Base-by-base conservation (phyloP, 2,888 invertebrate species). In the Agelastica alni region DNA sequence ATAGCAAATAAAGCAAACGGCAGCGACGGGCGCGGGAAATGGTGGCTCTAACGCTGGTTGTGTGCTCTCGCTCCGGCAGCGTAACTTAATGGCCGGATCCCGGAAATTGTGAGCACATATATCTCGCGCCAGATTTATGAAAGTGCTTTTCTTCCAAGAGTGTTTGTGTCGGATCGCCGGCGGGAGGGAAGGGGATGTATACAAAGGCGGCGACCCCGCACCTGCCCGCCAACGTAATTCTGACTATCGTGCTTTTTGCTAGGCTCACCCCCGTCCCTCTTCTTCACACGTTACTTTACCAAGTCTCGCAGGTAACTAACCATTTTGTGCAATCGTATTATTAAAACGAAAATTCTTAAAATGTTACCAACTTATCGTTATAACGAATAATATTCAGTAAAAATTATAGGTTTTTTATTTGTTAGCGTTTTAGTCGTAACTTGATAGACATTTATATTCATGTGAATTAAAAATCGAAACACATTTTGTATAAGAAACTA, bases 81-180 rank as follows among this genome's bases (percentile, higher is more conserved):
- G 74, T 72, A 76, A 75, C 77, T 77, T 88, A 88, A 88, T 88
- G 88, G 88, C 87, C 88, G 88, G 87, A 87, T 88, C 88, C 88
- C 86, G 88, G 88, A 88, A 88, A 88, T 88, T 88, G 88, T 88
- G 88, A 87, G 86, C 88, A 86, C 88, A 88, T 88, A 88, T 88
- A 89, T 89, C 88, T 88, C 85, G 83, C 82, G 83, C 87, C 88
- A 88, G 89, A 89, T 89, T 89, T 89, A 89, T 89, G 88, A 89
- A 89, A 89, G 87, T 87, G 87, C 88, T 77, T 78, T 78, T 77
- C 77, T 77, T 78, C 75, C 73, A 68, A 69, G 73, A 69, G 74
- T 67, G 70, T 71, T 70, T 69, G 70, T 67, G 70, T 67, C 69
- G 63, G 65, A 55, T 64, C 64, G 69, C 71, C 72, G 73, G 71